These are phyloP conservation scores for Pterostichus niger DNA, from an alignment of 2,888 invertebrate genomes.

Conservation along the genomic window DNA sequence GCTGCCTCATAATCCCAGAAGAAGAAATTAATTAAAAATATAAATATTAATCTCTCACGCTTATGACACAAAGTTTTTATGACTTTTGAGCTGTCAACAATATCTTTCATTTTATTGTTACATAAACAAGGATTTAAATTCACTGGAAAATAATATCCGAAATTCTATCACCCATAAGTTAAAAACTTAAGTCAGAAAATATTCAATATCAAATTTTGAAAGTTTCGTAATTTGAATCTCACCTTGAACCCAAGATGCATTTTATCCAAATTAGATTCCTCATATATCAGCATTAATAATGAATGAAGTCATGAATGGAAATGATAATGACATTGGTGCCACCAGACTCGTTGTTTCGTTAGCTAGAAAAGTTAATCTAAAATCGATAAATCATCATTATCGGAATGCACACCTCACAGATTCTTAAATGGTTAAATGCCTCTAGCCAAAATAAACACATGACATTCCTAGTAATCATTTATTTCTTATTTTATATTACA, in stretches of 20 bases:
- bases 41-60: constrained; percentile 15
- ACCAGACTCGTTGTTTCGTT: constrained; percentile 17
- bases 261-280: constrained; percentile 38
- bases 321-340: constrained; percentile 23
- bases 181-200: neutral
- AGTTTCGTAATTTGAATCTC: constrained; percentile 9
- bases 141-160: constrained; percentile 44
- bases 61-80: constrained; percentile 9
- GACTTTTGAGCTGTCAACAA: neutral
- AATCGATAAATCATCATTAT: constrained; percentile 46
- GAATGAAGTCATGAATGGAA: constrained; percentile 26
- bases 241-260: constrained; percentile 20
- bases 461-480: neutral
- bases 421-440: neutral
- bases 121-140: constrained; percentile 32
- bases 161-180: constrained; percentile 44
- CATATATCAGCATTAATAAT: constrained; percentile 38
- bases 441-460: constrained; percentile 3
- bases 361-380: constrained; percentile 38
- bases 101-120: constrained; percentile 21
- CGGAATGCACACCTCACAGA: neutral
- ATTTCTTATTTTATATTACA: no score
- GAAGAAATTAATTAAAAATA: constrained; percentile 6
- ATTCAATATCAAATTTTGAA: constrained; percentile 45
- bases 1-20: neutral